phyloP scores from a whole-genome alignment of 2,888 invertebrate species.

The Petrophora chlorosata region DNA sequence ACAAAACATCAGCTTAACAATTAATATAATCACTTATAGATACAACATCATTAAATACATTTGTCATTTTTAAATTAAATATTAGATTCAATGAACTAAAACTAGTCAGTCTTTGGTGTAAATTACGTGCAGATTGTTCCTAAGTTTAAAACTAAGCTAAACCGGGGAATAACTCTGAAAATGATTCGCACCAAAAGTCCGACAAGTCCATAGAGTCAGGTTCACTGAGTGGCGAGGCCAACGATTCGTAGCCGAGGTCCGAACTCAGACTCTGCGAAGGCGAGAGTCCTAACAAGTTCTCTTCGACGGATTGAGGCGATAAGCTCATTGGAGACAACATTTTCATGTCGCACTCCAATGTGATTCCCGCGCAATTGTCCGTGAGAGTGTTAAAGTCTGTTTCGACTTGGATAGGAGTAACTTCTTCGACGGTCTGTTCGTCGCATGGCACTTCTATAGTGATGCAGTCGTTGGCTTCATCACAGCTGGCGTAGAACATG shows the following conservation, averaged over 20 bases:
- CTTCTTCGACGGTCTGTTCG: constrained; percentile 69
- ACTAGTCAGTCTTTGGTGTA: constrained; percentile 80
- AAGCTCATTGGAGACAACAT: constrained; percentile 74
- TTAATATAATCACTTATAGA: constrained; percentile 24
- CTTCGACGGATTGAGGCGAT: constrained; percentile 64
- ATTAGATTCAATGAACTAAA: constrained; percentile 48
- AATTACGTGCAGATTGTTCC: constrained; percentile 54
- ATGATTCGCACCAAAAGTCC: constrained; percentile 89
- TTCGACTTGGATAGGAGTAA: constrained; percentile 52
- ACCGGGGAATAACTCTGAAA: constrained; percentile 90
- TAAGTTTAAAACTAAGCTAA: constrained; percentile 85
- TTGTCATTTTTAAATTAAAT: constrained; percentile 46
- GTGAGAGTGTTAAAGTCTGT: constrained; percentile 59
- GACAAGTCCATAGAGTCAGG: constrained; percentile 77
- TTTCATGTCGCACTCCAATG: constrained; percentile 70
- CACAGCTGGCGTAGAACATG: constrained; percentile 88
- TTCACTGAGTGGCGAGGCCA: constrained; percentile 78
- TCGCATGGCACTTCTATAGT: constrained; percentile 88
- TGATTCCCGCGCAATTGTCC: constrained; percentile 55
- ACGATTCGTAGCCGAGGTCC: constrained; percentile 77
- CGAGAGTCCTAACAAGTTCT: constrained; percentile 65
- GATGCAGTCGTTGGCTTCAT: constrained; percentile 88
- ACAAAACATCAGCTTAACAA: constrained; percentile 38
- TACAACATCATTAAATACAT: constrained; percentile 45
- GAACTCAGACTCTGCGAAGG: constrained; percentile 73